Conservation (phyloP, 2,888 invertebrate genomes). For the Meiosimyza platycephala region DNA sequence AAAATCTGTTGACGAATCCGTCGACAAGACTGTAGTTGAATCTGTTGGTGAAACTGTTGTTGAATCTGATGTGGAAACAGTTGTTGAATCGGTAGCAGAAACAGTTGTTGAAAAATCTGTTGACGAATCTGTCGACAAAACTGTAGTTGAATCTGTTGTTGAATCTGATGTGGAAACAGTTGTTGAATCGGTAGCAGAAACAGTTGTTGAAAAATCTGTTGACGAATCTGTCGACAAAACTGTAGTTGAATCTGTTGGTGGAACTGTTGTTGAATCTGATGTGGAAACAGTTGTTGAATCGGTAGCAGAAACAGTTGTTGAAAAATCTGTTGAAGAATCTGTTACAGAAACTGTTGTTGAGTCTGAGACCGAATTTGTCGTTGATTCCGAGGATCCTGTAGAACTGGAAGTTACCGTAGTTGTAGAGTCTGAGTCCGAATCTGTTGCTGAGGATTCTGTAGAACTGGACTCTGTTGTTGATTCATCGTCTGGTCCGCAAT, state of each 20-base stretch:
- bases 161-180: not conserved
- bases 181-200: not conserved
- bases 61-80: conserved; percentile 15
- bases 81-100: conserved; percentile 14
- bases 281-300: conserved; percentile 9
- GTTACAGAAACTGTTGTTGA: not conserved
- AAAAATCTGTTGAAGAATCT: not conserved
- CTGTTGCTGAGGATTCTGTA: not conserved
- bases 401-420: not conserved
- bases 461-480: conserved; percentile 1
- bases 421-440: no score
- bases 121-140: not conserved
- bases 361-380: not conserved
- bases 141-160: conserved; percentile 13
- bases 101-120: not conserved
- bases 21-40: conserved; percentile 5
- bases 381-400: conserved; percentile 7
- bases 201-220: conserved; percentile 1
- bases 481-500: conserved; percentile 35
- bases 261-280: not conserved
- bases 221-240: conserved; percentile 1
- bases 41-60: conserved; percentile 3
- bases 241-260: conserved; percentile 10
- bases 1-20: conserved; percentile 11
- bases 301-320: not conserved